Evolutionary conservation across 2,888 invertebrate genomes (phyloP).

Genomic region (Polyommatus iphigenia): DNA sequence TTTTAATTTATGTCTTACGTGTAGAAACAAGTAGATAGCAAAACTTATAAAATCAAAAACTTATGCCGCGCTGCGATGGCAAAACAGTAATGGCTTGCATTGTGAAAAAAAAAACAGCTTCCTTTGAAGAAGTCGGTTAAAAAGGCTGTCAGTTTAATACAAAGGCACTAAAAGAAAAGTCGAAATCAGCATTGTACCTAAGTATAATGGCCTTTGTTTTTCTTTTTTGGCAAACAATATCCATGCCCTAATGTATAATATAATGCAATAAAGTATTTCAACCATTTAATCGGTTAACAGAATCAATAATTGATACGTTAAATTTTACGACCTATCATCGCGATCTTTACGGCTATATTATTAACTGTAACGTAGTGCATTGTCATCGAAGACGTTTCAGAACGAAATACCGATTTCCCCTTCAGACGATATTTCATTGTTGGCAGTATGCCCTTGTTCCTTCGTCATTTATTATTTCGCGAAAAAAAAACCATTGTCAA

Average conservation of each 20-base stretch:
- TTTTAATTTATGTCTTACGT: not conserved
- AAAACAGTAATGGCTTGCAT: not conserved
- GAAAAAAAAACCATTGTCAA: constrained; percentile 62
- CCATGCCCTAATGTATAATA: constrained; percentile 1
- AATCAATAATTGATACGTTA: constrained; percentile 52
- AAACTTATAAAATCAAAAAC: not conserved
- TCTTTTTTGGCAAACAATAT: constrained; percentile 3
- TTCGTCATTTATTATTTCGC: constrained; percentile 56
- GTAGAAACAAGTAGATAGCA: not conserved
- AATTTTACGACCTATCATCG: constrained; percentile 47
- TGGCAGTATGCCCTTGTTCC: constrained; percentile 55
- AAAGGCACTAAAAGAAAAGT: not conserved
- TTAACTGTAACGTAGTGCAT: constrained; percentile 39
- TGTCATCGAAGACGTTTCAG: constrained; percentile 36
- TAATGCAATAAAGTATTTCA: not conserved
- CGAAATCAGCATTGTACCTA: not conserved
- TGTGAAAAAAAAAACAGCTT: not conserved
- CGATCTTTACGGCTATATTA: constrained; percentile 44
- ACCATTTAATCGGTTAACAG: constrained; percentile 5
- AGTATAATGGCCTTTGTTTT: constrained; percentile 1
- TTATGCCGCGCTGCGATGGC: not conserved
- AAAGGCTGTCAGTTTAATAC: not conserved
- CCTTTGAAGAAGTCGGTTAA: not conserved
- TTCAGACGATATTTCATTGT: constrained; percentile 51
- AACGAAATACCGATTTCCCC: constrained; percentile 48